These are phyloP conservation scores for Ditylenchus weischeri DNA, from an alignment of 2,888 invertebrate species.

Conservation along the genomic window DNA sequence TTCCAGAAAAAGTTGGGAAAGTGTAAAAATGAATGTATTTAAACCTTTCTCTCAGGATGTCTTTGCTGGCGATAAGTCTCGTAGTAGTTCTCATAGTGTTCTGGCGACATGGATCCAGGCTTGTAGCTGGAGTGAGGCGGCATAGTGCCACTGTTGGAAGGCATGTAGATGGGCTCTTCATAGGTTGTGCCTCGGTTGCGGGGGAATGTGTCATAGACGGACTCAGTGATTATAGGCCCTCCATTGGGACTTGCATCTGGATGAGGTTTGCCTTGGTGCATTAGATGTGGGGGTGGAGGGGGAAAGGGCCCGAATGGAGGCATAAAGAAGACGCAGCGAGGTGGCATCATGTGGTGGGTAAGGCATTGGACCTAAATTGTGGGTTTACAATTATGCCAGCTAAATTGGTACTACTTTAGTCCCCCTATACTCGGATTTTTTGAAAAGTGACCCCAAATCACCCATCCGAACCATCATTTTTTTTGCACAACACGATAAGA, in stretches of 20 bases:
- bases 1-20: conserved; percentile 3
- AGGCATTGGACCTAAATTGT: conserved; percentile 18
- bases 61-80: conserved; percentile 48
- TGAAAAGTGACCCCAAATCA: too few relatives aligned
- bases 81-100: conserved; percentile 54
- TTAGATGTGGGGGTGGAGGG: conserved; percentile 63
- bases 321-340: conserved; percentile 34
- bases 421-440: too few relatives aligned
- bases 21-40: not conserved
- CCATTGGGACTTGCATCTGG: conserved; percentile 38
- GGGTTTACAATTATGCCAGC: too few relatives aligned
- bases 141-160: conserved; percentile 46
- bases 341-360: conserved; percentile 28
- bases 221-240: conserved; percentile 56
- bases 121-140: conserved; percentile 48
- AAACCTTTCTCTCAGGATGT: conserved; percentile 21
- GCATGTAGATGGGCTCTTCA: conserved; percentile 66
- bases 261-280: conserved; percentile 26
- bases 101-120: conserved; percentile 39
- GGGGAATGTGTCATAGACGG: conserved; percentile 50
- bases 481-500: too few relatives aligned
- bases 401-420: too few relatives aligned
- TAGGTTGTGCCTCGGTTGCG: conserved; percentile 37
- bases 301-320: conserved; percentile 58
- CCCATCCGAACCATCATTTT: too few relatives aligned